phyloP scores from a whole-genome alignment of 2,113 vertebrate genomes.

The Paracanthobrama guichenoti region DNA sequence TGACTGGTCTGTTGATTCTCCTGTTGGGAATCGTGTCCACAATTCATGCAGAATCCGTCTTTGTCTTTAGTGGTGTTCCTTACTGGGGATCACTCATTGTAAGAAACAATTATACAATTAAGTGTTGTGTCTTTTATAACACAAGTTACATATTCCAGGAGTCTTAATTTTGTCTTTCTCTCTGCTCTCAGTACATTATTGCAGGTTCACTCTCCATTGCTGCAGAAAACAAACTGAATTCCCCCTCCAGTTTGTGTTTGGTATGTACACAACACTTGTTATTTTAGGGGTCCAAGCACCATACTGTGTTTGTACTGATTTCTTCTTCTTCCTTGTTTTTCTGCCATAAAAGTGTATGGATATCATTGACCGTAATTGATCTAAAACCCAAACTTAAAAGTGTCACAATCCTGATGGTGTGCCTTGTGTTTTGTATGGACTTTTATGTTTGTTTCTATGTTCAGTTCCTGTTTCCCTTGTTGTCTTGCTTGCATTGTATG shows the following conservation, averaged over 20 bases:
- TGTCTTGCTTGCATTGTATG: too few species aligned
- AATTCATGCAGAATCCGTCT: background rate
- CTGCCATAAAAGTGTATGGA: background rate
- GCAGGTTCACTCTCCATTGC: too few species aligned
- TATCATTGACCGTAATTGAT: too few species aligned
- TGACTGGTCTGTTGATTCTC: constrained; percentile 12
- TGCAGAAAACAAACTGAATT: too few species aligned
- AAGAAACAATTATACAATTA: background rate
- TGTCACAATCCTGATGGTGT: too few species aligned
- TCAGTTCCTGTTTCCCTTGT: too few species aligned
- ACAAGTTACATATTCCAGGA: too few species aligned
- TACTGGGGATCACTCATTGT: constrained; percentile 30
- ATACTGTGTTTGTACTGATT: background rate
- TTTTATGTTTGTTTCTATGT: too few species aligned
- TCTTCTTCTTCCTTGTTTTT: background rate
- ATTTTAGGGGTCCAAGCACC: background rate
- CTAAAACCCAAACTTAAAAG: too few species aligned
- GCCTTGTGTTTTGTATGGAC: too few species aligned
- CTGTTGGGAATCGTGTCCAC: background rate
- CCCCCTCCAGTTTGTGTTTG: background rate
- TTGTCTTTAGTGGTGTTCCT: background rate
- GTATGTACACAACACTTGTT: background rate
- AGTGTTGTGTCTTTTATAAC: background rate
- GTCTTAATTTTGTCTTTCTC: too few species aligned
- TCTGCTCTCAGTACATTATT: too few species aligned